Base-by-base conservation (phyloP, 2,888 invertebrate species). In the Agrilus biguttatus region DNA sequence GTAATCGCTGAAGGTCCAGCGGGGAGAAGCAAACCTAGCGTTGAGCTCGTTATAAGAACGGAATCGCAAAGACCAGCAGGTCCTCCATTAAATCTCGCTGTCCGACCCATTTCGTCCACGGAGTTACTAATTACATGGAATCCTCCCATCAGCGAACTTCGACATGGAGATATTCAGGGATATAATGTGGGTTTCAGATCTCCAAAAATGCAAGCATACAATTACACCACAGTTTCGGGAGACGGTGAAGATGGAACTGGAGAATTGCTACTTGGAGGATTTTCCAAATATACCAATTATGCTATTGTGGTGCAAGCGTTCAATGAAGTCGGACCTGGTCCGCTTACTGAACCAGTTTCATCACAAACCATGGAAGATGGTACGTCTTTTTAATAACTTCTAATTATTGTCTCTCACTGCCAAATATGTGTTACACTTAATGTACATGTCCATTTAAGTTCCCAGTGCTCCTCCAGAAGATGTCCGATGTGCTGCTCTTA, bases 401-500 rank as follows among this genome's bases (percentile, higher is more conserved):
- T 4, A 4, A 17, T 17, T 17, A 4, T 17, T 17, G 17, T n/a
- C n/a, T n/a, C n/a, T n/a, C n/a, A n/a, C n/a, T 5, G n/a, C 12
- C 14, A 14, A 13, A 14, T 5, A 2, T 13, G 12, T 36, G 19
- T 21, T 35, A 13, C 14, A 6, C 13, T 44, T 46, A 6, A 23
- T 6, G n/a, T 5, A 41, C 28, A 14, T 14, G 28, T 33, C 39
- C 46, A 40, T 53, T 62, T 6, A 57, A 87, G 86, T 84, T 38
- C 87, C 87, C 36, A 83, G 81, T 55, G 75, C 76, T 57, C 74
- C 85, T n/a, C 86, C 86, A 1, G 79, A 80, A 60, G 82, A 81
- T 56, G 78, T 87, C 13, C 73, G 83, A 45, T 86, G 86, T 56
- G 77, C 78, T 0, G 76, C 84, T 1, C 62, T 84, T 37, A 79